A percentile compares a stretch with the other conserved stretches of the same genome.
phyloP scores from a whole-genome alignment of 1,140 invertebrate genomes.

The Lepidotrigona ventralis region DNA sequence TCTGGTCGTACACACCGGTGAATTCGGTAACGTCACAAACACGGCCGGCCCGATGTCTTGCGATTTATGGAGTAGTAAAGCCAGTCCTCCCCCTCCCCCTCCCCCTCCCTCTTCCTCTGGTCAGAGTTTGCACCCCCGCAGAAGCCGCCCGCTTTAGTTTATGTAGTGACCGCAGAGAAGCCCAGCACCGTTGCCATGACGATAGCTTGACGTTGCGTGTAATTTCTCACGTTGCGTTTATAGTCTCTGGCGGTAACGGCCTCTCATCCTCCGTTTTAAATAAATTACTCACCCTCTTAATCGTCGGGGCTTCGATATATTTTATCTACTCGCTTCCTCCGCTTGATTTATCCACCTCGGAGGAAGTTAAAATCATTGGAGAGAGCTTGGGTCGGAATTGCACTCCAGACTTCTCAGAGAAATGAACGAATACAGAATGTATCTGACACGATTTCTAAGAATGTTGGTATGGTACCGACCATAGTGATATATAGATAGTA shows the following conservation, averaged over 20 bases:
- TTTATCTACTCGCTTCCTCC: no score
- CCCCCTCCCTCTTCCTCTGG: conserved; percentile 32
- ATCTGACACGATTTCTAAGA: no score
- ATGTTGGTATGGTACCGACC: no score
- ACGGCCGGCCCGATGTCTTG: conserved; percentile 30
- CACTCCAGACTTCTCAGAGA: no score
- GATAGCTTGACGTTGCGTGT: conserved; percentile 6
- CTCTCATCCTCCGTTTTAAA: background rate
- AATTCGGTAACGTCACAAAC: conserved; percentile 36
- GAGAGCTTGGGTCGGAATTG: no score
- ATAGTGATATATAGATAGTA: no score
- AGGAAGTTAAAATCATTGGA: no score
- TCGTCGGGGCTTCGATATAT: background rate
- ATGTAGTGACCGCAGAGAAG: conserved; percentile 6
- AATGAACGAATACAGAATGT: no score
- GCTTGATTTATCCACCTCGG: no score
- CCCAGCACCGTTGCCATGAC: conserved; percentile 1
- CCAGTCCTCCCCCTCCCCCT: background rate
- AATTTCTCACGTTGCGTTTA: conserved; percentile 17
- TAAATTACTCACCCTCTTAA: background rate
- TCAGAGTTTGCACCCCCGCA: conserved; percentile 10
- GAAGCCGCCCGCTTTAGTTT: conserved; percentile 35
- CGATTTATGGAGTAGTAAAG: conserved; percentile 48
- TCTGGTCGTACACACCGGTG: conserved; percentile 16
- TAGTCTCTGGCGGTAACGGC: no score